Conservation (phyloP, 2,113 vertebrate species). For the Zosterops hypoxanthus region DNA sequence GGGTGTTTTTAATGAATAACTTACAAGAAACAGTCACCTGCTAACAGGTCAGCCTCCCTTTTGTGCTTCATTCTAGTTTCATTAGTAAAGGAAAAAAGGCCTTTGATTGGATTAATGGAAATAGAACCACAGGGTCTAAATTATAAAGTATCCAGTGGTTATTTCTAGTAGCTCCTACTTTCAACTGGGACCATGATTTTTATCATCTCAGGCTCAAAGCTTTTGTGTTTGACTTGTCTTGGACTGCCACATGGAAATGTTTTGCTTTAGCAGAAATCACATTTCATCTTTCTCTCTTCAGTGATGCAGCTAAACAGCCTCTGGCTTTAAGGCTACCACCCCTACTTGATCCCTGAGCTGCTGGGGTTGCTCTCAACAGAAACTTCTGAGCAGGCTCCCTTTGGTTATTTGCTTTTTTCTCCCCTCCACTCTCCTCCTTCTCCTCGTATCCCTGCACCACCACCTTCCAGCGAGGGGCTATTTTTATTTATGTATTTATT, state of each 20-base stretch:
- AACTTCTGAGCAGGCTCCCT: neutral
- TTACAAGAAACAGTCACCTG: constrained; percentile 59
- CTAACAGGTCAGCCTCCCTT: constrained; percentile 64
- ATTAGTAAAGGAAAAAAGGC: constrained; percentile 52
- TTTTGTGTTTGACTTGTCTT: neutral
- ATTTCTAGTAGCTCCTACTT: constrained; percentile 18
- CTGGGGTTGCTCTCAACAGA: neutral
- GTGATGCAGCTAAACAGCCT: neutral
- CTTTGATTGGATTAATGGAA: constrained; percentile 66
- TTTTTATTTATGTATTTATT: constrained; percentile 35
- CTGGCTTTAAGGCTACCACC: constrained; percentile 25
- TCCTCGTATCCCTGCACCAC: neutral
- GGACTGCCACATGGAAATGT: neutral
- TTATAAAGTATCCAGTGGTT: constrained; percentile 47
- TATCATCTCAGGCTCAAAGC: neutral
- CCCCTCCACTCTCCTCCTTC: neutral
- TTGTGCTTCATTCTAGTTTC: constrained; percentile 62
- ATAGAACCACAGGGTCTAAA: constrained; percentile 46
- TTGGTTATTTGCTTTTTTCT: neutral
- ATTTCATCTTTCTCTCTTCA: constrained; percentile 35
- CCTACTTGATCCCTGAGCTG: neutral
- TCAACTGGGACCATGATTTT: neutral
- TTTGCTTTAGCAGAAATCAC: constrained; percentile 9
- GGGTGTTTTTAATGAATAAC: constrained; percentile 72
- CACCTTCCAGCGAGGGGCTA: neutral